A percentile compares a stretch with the other conserved stretches of the same genome.
phyloP scores from a whole-genome alignment of 2,113 vertebrate genomes.

The Pteronura brasiliensis region DNA sequence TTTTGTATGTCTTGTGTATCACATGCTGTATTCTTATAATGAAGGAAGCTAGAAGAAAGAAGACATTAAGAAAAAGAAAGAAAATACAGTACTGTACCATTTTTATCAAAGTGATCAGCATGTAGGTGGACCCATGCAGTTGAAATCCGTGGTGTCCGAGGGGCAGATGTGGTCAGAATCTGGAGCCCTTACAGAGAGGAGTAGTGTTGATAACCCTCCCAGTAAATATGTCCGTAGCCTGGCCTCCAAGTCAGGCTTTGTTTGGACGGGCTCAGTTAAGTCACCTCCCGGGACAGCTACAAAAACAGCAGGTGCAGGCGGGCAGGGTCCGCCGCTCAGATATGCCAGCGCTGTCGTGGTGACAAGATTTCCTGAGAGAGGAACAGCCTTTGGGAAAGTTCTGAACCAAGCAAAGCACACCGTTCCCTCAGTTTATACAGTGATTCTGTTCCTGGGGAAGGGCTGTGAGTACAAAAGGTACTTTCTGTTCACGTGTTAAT shows the following conservation, averaged over 20 bases:
- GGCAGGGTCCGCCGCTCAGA: not conserved
- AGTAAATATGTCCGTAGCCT: not conserved
- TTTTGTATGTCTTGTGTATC: not conserved
- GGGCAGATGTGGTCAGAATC: not conserved
- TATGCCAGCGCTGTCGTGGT: not conserved
- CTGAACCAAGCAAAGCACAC: not conserved
- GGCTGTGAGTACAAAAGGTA: too few species aligned
- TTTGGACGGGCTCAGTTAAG: not conserved
- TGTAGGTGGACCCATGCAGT: accelerated
- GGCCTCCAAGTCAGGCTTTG: accelerated
- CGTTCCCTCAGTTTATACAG: not conserved
- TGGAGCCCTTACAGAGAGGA: not conserved
- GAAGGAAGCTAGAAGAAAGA: not conserved
- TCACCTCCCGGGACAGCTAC: not conserved
- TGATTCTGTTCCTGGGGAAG: not conserved
- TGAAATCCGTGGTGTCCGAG: not conserved
- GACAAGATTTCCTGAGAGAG: not conserved
- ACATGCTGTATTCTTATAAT: not conserved
- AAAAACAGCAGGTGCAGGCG: not conserved
- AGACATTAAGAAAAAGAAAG: not conserved
- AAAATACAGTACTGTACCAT: not conserved
- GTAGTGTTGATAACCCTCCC: accelerated
- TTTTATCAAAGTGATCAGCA: not conserved
- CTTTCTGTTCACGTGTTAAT: not conserved
- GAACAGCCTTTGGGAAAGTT: not conserved